Conservation (phyloP, 2,888 invertebrate genomes). For the Clivina fossor region DNA sequence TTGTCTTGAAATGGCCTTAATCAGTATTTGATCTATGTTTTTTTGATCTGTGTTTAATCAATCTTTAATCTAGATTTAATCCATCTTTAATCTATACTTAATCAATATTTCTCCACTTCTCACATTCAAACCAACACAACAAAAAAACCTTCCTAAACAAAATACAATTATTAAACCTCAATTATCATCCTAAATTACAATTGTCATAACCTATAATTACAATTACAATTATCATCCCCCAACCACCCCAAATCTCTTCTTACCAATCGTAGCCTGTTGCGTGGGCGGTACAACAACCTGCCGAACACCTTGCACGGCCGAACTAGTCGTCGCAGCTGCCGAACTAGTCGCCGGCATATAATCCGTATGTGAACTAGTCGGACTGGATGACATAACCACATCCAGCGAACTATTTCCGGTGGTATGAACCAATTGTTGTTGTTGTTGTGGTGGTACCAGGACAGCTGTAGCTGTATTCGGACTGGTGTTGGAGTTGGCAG, state of each 20-base stretch:
- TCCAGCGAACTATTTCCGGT: conserved; percentile 55
- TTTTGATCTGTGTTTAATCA: no score
- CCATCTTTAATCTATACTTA: no score
- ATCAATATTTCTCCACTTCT: no score
- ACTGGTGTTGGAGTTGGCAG: conserved; percentile 42
- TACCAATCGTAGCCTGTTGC: conserved; percentile 42
- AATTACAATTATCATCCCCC: not conserved
- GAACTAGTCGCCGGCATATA: conserved; percentile 86
- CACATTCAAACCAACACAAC: no score
- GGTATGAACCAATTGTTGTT: conserved; percentile 62
- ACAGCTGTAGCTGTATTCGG: conserved; percentile 56
- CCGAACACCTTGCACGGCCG: conserved; percentile 59
- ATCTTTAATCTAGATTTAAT: no score
- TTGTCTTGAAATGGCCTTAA: no score
- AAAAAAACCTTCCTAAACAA: no score
- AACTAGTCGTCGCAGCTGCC: conserved; percentile 59
- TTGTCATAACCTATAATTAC: no score
- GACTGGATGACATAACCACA: conserved; percentile 66
- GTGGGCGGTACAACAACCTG: conserved; percentile 69
- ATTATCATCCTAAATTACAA: no score
- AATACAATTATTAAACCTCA: no score
- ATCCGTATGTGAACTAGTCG: conserved; percentile 75
- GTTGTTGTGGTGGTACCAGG: conserved; percentile 64
- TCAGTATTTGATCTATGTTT: no score
- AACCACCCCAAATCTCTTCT: not conserved